Conservation (phyloP, 30 jellyfish, hydroid and myxozoan genomes). For the Pelagia noctiluca region DNA sequence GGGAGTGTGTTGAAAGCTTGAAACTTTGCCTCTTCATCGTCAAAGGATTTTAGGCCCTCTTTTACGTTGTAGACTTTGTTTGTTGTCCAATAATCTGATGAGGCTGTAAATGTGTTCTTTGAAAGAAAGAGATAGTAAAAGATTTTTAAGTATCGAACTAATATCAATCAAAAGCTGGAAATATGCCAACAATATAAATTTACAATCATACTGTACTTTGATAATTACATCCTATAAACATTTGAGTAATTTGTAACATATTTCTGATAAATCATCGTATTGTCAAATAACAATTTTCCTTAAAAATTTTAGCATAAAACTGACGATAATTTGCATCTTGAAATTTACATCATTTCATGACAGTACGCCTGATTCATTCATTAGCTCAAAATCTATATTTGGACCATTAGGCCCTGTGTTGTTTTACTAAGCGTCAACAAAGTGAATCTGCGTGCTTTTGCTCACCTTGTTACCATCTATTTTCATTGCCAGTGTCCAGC, state of each 20-base stretch:
- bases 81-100: conserved; percentile 39
- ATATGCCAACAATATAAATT: not conserved
- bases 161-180: not conserved
- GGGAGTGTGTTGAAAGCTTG: conserved; percentile 33
- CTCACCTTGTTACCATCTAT: conserved; percentile 51
- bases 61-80: conserved; percentile 14
- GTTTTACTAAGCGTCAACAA: not conserved
- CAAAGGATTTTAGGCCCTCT: conserved; percentile 31
- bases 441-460: no score
- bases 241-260: not conserved
- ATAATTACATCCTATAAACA: not conserved
- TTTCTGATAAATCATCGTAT: not conserved
- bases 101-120: conserved; percentile 42
- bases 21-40: conserved; percentile 60
- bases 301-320: no score
- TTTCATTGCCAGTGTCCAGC: conserved; percentile 75
- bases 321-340: not conserved
- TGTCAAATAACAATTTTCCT: not conserved
- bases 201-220: not conserved
- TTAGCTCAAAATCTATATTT: not conserved
- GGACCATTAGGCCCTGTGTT: not conserved
- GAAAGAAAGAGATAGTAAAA: not conserved
- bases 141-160: not conserved
- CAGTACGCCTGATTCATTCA: not conserved
- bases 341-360: not conserved